Base-by-base conservation (phyloP, 2,888 invertebrate species). In the Dromius quadrimaculatus region DNA sequence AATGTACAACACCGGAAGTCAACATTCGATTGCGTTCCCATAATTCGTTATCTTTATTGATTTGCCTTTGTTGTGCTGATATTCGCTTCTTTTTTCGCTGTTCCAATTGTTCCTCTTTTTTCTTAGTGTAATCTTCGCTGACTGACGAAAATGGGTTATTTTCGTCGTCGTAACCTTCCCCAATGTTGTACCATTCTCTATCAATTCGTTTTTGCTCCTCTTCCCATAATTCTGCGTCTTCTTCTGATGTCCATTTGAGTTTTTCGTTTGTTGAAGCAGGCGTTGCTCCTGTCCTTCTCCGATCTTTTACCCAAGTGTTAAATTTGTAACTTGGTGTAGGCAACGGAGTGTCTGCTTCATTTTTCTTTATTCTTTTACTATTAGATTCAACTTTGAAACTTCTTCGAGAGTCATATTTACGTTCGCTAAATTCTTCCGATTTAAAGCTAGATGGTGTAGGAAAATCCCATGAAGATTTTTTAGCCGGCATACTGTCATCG, bases 1-100 rank as follows among this genome's bases (percentile, higher is more conserved):
- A 91, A 79, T 92, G 92, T 0, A 98, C 97, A 0, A 97, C 97
- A 13, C 98, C 95, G 22, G 93, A 94, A 3, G 97, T 94, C 20
- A 98, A 86, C 95, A 99, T 96, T 74, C 99, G 89, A 85, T 99
- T 98, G 19, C 97, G 88, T 83, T 99, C 99, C 99, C 99, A 99
- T 75, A 97, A 85, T 80, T 98, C 98, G 82, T 98, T 99, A 85
- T 99, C 98, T 83, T 95, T 95, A 83, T 98, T 97, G 77, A 97
- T 97, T 84, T 98, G 98, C 71, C 97, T 88, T 76, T 98, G 93
- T 76, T 97, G 95, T 0, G 98, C 98, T 0, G 97, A 97, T 81
- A 99, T 90, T 61, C 96, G 89, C 79, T 96, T 94, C 77, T 95
- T 95, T 73, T 94, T 92, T 74, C 92, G 88, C 77, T 94, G 93